Percentiles rank a stretch among this genome's conserved stretches.
phyloP scores from a whole-genome alignment of 2,797 vertebrate genomes.

The Hippopotamyrus pictus region DNA sequence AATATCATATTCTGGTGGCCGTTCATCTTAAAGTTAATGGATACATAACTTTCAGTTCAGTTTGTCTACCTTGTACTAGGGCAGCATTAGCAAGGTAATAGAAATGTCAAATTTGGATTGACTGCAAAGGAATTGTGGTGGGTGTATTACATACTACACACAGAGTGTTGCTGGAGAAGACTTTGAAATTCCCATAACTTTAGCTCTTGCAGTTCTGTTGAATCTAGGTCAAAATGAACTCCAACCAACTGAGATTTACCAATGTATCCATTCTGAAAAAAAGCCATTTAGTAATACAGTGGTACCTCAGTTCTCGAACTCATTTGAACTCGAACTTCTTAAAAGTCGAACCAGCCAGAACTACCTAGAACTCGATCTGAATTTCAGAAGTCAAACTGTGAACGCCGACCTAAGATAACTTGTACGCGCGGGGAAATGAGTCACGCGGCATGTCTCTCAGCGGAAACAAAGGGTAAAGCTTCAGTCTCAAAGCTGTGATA shows the following conservation, averaged over 20 bases:
- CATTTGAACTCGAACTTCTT: too few relatives aligned
- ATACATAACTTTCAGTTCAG: background rate
- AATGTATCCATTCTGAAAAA: background rate
- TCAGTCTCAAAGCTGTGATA: too few relatives aligned
- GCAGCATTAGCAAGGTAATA: background rate
- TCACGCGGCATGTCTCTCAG: too few relatives aligned
- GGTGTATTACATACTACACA: background rate
- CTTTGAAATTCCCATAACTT: slow-evolving; percentile 3
- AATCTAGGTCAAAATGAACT: background rate
- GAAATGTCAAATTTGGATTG: slow-evolving; percentile 8
- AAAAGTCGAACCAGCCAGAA: too few relatives aligned
- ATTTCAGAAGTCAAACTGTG: too few relatives aligned
- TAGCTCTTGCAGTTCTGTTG: background rate
- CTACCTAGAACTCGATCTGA: too few relatives aligned
- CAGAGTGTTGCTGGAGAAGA: background rate
- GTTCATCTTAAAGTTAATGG: slow-evolving; percentile 11
- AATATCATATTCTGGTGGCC: background rate
- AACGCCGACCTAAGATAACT: too few relatives aligned
- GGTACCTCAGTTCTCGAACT: too few relatives aligned
- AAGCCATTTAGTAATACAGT: background rate
- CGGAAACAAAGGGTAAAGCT: too few relatives aligned
- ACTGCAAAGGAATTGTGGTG: background rate
- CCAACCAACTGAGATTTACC: background rate
- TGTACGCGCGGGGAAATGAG: too few relatives aligned
- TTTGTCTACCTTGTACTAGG: background rate